Evolutionary conservation across 2,888 invertebrate species (phyloP).

Genomic region (Saturnia pavonia): DNA sequence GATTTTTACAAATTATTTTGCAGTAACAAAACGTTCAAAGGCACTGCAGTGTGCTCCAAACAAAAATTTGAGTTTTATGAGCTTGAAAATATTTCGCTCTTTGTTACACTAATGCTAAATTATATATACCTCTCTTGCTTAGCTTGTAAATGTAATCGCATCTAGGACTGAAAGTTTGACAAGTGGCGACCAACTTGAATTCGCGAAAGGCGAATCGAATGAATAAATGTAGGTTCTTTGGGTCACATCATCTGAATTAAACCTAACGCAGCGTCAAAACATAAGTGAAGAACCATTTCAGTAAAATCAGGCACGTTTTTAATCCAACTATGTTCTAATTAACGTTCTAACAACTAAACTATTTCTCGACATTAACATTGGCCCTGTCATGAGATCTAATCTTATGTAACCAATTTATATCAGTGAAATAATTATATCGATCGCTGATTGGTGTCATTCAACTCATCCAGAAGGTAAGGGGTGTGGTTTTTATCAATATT

Average conservation of each 20-base stretch:
- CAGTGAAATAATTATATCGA: constrained; percentile 62
- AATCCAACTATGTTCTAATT: constrained; percentile 59
- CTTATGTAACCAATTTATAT: constrained; percentile 76
- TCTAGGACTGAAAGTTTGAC: constrained; percentile 38
- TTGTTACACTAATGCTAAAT: background rate
- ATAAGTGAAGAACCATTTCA: constrained; percentile 72
- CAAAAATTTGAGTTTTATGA: constrained; percentile 10
- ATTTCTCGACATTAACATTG: constrained; percentile 49
- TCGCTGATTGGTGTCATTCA: constrained; percentile 66
- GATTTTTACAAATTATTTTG: constrained; percentile 10
- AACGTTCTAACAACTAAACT: constrained; percentile 56
- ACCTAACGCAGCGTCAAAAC: constrained; percentile 58
- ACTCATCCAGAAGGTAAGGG: constrained; percentile 68
- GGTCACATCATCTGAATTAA: constrained; percentile 56
- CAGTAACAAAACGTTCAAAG: constrained; percentile 33
- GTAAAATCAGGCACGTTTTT: constrained; percentile 49
- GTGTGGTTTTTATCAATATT: constrained; percentile 43
- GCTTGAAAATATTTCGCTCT: constrained; percentile 20
- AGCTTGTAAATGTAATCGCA: background rate
- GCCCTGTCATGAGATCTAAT: constrained; percentile 70
- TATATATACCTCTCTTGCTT: constrained; percentile 9
- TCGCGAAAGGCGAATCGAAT: constrained; percentile 52
- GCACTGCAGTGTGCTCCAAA: constrained; percentile 25
- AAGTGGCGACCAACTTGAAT: constrained; percentile 52
- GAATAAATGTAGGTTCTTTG: constrained; percentile 74